A percentile compares a stretch with the other conserved stretches of the same genome.
phyloP scores from a whole-genome alignment of 1,140 invertebrate genomes.

The Aradophagus sp. region DNA sequence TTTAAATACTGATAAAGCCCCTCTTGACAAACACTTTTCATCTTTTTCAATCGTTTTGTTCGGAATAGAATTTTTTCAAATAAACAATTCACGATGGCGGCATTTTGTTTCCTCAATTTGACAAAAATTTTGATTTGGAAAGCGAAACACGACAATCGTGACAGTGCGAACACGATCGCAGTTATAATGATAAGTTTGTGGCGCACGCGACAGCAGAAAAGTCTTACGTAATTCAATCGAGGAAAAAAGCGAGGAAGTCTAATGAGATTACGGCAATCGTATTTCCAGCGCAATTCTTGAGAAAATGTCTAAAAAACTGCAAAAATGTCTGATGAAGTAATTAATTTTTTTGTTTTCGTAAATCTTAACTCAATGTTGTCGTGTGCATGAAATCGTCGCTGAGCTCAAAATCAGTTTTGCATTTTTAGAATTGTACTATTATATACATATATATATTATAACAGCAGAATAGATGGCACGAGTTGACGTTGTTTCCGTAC shows the following conservation, averaged over 20 bases:
- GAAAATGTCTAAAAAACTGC: slow-evolving; percentile 39
- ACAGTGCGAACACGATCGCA: slow-evolving; percentile 46
- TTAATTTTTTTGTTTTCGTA: slow-evolving; percentile 46
- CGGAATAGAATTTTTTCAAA: too few species aligned
- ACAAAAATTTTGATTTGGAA: slow-evolving; percentile 25
- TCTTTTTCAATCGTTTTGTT: too few species aligned
- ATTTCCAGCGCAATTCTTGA: slow-evolving; percentile 44
- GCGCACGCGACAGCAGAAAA: slow-evolving; percentile 49
- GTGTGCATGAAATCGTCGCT: too few species aligned
- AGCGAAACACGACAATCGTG: slow-evolving; percentile 29
- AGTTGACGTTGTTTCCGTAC: too few species aligned
- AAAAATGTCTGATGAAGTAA: slow-evolving; percentile 36
- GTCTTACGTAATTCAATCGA: slow-evolving; percentile 47
- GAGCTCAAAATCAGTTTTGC: too few species aligned
- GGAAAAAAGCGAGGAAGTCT: slow-evolving; percentile 52
- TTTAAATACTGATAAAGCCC: too few species aligned
- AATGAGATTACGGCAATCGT: slow-evolving; percentile 52
- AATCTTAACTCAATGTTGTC: too few species aligned
- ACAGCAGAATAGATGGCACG: too few species aligned
- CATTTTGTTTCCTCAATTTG: not conserved
- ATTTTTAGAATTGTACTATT: too few species aligned
- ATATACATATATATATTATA: too few species aligned
- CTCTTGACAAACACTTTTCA: too few species aligned
- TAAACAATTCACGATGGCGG: too few species aligned
- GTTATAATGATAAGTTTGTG: slow-evolving; percentile 41